Percentiles rank a stretch among this genome's conserved stretches.
Conservation (phyloP, 2,113 vertebrate species). For the Helogale parvula region DNA sequence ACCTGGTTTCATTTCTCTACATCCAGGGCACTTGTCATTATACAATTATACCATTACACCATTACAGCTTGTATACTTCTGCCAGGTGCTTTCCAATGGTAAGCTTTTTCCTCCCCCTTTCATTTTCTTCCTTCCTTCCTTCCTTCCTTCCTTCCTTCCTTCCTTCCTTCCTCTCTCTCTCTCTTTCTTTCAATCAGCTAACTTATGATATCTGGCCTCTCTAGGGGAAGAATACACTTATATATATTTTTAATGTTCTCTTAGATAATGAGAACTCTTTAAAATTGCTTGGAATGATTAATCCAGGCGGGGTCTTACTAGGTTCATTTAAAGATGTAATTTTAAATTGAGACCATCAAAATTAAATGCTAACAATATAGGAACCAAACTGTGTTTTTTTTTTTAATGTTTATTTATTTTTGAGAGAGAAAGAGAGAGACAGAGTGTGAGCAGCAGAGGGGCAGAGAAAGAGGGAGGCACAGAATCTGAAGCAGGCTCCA, state of each 20-base stretch:
- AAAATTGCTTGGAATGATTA: background rate
- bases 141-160: no score
- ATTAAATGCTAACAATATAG: conserved; percentile 70
- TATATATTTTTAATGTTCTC: background rate
- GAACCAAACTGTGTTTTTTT: background rate
- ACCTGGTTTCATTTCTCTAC: background rate
- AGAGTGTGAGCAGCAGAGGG: no score
- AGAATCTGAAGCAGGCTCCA: no score
- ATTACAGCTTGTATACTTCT: background rate
- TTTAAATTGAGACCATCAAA: conserved; percentile 70
- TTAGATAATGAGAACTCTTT: background rate
- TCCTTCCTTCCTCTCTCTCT: no score
- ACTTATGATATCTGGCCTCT: background rate
- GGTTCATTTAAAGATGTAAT: background rate
- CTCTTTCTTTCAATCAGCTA: background rate
- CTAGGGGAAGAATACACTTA: background rate
- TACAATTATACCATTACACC: no score
- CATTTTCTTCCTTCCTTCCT: background rate
- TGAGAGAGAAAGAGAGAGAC: no score
- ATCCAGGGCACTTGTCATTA: background rate
- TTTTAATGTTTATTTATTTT: no score
- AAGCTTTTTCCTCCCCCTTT: background rate
- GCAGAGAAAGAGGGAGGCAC: no score
- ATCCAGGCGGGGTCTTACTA: background rate
- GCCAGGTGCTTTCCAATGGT: background rate